A percentile compares a stretch with the other conserved stretches of the same genome.
Conservation (phyloP, 1,140 invertebrate genomes). For the Thalassaphorura encarpata region DNA sequence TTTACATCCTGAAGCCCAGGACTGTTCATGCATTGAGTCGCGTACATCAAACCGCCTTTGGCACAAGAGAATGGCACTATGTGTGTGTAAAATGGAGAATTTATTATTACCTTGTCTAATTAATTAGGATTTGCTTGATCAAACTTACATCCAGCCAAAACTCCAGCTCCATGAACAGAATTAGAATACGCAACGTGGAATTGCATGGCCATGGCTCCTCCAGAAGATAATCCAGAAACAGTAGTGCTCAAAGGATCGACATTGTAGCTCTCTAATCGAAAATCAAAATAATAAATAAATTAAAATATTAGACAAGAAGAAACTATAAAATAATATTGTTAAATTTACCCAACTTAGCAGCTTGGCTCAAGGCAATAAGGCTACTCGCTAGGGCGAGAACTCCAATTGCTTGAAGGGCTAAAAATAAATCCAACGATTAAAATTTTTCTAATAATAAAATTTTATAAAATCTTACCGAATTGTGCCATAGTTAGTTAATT, state of each 20-base stretch:
- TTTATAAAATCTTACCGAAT: no score
- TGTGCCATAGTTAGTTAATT: no score
- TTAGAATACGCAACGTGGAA: conserved; percentile 38
- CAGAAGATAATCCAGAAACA: conserved; percentile 40
- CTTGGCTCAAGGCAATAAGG: neutral
- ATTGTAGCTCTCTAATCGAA: conserved; percentile 33
- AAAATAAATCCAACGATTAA: no score
- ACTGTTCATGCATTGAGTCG: conserved; percentile 36
- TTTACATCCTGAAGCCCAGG: conserved; percentile 31
- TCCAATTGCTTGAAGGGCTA: no score
- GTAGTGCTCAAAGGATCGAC: conserved; percentile 35
- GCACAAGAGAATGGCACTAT: conserved; percentile 36
- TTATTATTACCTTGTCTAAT: neutral
- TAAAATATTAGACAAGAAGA: neutral
- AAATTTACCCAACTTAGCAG: neutral
- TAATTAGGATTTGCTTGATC: neutral
- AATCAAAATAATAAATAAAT: neutral
- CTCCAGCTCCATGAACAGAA: conserved; percentile 37
- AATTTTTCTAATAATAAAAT: no score
- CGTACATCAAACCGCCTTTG: conserved; percentile 31
- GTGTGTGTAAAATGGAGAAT: neutral
- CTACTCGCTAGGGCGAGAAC: neutral
- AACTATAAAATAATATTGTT: neutral
- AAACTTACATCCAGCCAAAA: conserved; percentile 40
- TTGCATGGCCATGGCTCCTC: conserved; percentile 40